phyloP scores from a whole-genome alignment of 2,113 vertebrate genomes.

The Cheilinus undulatus region DNA sequence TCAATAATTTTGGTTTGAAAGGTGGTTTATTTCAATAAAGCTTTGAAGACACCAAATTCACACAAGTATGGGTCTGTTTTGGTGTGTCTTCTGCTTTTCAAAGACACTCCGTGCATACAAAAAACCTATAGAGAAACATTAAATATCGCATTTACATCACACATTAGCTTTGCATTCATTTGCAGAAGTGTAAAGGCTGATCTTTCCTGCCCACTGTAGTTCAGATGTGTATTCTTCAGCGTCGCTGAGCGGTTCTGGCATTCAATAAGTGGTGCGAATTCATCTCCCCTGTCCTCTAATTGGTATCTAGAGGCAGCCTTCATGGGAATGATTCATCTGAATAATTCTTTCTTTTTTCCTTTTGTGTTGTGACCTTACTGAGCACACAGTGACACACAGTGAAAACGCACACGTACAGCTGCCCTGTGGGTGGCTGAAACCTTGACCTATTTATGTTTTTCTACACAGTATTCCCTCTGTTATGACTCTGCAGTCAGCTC shows the following conservation, averaged over 20 bases:
- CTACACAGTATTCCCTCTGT: background rate
- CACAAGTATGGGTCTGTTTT: conserved; percentile 21
- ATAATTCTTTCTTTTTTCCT: conserved; percentile 50
- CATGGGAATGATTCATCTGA: conserved; percentile 67
- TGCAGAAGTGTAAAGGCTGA: background rate
- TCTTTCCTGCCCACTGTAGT: background rate
- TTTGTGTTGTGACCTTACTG: conserved; percentile 54
- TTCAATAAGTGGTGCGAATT: conserved; percentile 58
- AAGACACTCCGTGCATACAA: conserved; percentile 34
- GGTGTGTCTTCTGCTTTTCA: conserved; percentile 16
- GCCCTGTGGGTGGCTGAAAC: conserved; percentile 65
- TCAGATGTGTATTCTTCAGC: conserved; percentile 13
- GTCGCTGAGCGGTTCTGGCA: conserved; percentile 13
- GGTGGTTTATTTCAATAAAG: conserved; percentile 13
- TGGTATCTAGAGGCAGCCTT: conserved; percentile 64
- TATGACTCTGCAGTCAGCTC: conserved; percentile 4
- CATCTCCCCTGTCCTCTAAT: conserved; percentile 42
- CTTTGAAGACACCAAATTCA: conserved; percentile 21
- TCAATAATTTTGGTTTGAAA: conserved; percentile 1
- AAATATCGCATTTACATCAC: too few species aligned
- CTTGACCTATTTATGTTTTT: conserved; percentile 69
- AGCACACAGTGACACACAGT: conserved; percentile 11
- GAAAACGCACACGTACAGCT: conserved; percentile 4
- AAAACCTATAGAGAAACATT: conserved; percentile 2
- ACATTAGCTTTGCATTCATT: background rate